Base-by-base conservation (phyloP, 2,888 invertebrate species). In the Drosophila anceps region DNA sequence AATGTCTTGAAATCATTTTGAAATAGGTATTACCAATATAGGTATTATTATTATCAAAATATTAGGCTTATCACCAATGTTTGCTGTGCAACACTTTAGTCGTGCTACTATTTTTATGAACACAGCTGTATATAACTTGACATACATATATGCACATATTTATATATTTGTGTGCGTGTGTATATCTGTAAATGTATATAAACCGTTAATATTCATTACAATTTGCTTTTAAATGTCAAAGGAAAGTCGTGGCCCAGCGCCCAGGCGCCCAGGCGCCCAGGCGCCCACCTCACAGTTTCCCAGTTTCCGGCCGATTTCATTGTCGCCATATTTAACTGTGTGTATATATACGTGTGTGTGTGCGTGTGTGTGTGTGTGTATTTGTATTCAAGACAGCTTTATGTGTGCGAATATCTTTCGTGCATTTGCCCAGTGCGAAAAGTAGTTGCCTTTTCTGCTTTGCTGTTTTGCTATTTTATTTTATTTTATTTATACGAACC, bases 151-250 rank as follows among this genome's bases (percentile, higher is more conserved):
- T 20, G 20, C 13, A 27, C 20, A 44, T 46, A 15, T 10, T n/a
- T n/a, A 18, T 3, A 18, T 20, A 41, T 4, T 18, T 18, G 9
- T 37, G 18, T 5, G 5, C 9, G 24, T 18, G n/a, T 39, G 13
- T 55, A 2, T 29, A 37, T 20, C 2, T 3, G 24, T 24, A 24
- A 24, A 46, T 31, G 50, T 44, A 37, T 68, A 58, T 67, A 66
- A 37, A 78, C 59, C 48, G 76, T 73, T 74, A 69, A 84, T 84
- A 84, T 77, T 80, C 82, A 83, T 84, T 78, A 84, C 76, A 79
- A 79, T 74, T 68, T 76, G 79, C 69, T 69, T 76, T 78, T 55
- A 70, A 77, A 75, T 82, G 75, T 84, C 82, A 82, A 73, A 75
- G 69, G 69, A 65, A 81, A 75, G 44, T 63, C 50, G 39, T 73